phyloP scores from a whole-genome alignment of 2,888 invertebrate species.

The Apocheima hispidaria region DNA sequence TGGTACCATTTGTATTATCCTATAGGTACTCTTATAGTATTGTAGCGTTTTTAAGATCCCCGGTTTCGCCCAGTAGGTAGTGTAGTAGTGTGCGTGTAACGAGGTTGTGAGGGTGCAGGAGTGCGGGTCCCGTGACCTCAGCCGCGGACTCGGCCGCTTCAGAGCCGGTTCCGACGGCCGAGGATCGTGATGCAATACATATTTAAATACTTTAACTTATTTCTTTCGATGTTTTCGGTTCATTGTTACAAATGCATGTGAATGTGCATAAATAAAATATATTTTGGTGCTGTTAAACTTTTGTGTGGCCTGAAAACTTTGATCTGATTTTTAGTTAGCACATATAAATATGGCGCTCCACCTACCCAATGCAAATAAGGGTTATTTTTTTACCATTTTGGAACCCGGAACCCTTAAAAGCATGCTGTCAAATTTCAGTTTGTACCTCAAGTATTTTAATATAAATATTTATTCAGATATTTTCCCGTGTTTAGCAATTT shows the following conservation, averaged over 20 bases:
- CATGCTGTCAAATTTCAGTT: no score
- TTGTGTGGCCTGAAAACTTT: not conserved
- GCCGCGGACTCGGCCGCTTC: not conserved
- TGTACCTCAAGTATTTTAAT: no score
- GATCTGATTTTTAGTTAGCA: no score
- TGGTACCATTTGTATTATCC: not conserved
- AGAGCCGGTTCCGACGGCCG: slow-evolving; percentile 25
- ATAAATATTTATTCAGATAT: no score
- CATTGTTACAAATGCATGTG: not conserved
- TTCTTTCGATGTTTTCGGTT: not conserved
- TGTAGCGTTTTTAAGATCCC: no score
- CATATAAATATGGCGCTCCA: no score
- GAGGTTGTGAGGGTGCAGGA: not conserved
- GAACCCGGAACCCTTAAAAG: no score
- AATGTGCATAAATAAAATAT: not conserved
- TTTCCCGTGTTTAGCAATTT: no score
- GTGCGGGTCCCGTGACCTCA: slow-evolving; percentile 31
- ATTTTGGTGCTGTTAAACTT: not conserved
- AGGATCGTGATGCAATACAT: slow-evolving; percentile 19
- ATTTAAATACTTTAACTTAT: slow-evolving; percentile 12
- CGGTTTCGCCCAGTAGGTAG: not conserved
- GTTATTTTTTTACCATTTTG: no score
- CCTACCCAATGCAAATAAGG: no score
- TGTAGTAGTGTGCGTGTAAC: not conserved
- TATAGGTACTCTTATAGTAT: no score